Conservation (phyloP, 2,797 vertebrate genomes). For the Myotis planiceps region DNA sequence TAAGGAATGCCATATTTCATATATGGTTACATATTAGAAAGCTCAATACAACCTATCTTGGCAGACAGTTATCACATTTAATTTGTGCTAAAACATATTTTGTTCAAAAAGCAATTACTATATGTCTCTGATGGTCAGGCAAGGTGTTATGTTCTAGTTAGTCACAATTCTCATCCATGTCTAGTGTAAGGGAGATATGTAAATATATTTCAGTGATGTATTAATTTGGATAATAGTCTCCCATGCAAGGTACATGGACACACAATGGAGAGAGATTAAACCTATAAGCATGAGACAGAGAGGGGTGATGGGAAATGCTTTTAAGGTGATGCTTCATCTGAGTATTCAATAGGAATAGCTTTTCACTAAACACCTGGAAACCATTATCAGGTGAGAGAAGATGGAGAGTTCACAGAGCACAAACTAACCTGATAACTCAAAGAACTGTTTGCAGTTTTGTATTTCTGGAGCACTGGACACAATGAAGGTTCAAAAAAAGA, state of each 20-base stretch:
- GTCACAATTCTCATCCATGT: background rate
- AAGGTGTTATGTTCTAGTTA: background rate
- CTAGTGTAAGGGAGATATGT: background rate
- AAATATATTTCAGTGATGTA: background rate
- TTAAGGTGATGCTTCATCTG: background rate
- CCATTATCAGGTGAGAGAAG: background rate
- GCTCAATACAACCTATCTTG: background rate
- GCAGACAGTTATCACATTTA: background rate
- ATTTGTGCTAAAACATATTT: background rate
- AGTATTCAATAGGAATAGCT: background rate
- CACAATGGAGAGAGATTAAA: background rate
- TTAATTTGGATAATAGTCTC: background rate
- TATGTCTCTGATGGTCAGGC: background rate
- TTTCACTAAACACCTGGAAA: background rate
- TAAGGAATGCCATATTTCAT: background rate
- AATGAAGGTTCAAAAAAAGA: background rate
- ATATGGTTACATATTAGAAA: background rate
- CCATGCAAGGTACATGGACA: background rate
- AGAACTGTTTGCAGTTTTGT: background rate
- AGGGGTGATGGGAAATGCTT: fast-evolving
- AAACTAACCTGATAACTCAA: background rate
- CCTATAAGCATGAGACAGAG: background rate
- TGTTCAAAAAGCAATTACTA: background rate
- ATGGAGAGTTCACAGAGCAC: background rate
- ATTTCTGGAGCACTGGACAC: background rate